These are phyloP conservation scores for Mythimna vitellina DNA, from an alignment of 2,888 invertebrate species.

Conservation along the genomic window DNA sequence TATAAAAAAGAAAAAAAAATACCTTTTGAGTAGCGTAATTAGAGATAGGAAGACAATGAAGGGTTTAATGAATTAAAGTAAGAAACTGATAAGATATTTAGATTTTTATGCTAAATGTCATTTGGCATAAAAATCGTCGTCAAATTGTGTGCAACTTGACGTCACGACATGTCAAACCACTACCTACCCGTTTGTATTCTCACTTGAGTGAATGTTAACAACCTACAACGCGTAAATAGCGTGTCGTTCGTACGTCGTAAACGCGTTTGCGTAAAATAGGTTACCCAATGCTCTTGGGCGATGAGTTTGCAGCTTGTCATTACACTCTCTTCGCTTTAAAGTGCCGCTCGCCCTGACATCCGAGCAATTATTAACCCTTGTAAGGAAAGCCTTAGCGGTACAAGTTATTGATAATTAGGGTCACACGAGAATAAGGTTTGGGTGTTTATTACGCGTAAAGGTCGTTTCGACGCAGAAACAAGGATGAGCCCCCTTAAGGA, in stretches of 20 bases:
- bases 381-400: slow-evolving; percentile 53
- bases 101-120: background rate
- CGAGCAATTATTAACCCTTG: slow-evolving; percentile 58
- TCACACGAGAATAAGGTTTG: slow-evolving; percentile 36
- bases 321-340: slow-evolving; percentile 44
- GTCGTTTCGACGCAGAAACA: slow-evolving; percentile 20
- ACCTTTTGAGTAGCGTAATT: no score
- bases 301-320: slow-evolving; percentile 57
- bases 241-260: slow-evolving; percentile 36
- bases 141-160: no score
- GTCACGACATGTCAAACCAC: slow-evolving; percentile 34
- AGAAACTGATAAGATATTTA: background rate
- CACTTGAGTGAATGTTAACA: slow-evolving; percentile 30
- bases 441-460: slow-evolving; percentile 42
- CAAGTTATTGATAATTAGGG: slow-evolving; percentile 62
- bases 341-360: slow-evolving; percentile 42
- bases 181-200: slow-evolving; percentile 19
- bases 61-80: no score
- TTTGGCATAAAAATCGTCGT: no score
- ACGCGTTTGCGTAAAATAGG: slow-evolving; percentile 47
- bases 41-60: no score
- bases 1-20: no score
- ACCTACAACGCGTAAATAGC: slow-evolving; percentile 18
- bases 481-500: slow-evolving; percentile 12
- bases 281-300: slow-evolving; percentile 34